Conservation (phyloP, 2,113 vertebrate genomes). For the Calyptommatus sinebrachiatus region DNA sequence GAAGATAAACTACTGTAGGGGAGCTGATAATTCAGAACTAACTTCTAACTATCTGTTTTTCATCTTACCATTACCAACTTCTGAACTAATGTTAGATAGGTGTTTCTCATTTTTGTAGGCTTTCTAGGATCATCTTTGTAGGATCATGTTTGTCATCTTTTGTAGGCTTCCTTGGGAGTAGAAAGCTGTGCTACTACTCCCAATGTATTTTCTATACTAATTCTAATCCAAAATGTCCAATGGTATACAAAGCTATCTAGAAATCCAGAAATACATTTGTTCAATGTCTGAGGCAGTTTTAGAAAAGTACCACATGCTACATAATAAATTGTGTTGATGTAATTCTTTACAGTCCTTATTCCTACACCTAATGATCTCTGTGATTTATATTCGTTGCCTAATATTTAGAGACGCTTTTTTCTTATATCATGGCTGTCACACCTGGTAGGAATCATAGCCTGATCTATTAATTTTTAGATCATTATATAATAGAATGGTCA, state of each 20-base stretch:
- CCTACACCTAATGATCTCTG: too few relatives aligned
- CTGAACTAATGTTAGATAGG: not conserved
- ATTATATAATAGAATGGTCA: too few relatives aligned
- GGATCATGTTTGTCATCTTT: not conserved
- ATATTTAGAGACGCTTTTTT: too few relatives aligned
- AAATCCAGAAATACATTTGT: not conserved
- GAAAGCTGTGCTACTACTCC: not conserved
- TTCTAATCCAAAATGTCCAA: not conserved
- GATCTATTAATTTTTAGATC: too few relatives aligned
- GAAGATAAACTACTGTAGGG: not conserved
- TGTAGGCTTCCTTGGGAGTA: not conserved
- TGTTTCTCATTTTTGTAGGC: not conserved
- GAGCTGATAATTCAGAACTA: not conserved
- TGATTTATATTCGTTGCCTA: too few relatives aligned
- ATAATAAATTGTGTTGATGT: not conserved
- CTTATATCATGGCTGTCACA: too few relatives aligned
- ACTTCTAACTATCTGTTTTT: not conserved
- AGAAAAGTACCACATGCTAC: not conserved
- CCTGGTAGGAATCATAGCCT: too few relatives aligned
- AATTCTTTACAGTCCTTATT: too few relatives aligned
- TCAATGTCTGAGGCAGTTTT: not conserved
- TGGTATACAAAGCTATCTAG: not conserved
- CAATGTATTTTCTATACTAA: not conserved
- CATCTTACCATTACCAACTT: not conserved
- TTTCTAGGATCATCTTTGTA: not conserved